Percentiles rank a stretch among this genome's conserved stretches.
phyloP scores from a whole-genome alignment of 2,113 vertebrate genomes.

The Choloepus hoffmanni region DNA sequence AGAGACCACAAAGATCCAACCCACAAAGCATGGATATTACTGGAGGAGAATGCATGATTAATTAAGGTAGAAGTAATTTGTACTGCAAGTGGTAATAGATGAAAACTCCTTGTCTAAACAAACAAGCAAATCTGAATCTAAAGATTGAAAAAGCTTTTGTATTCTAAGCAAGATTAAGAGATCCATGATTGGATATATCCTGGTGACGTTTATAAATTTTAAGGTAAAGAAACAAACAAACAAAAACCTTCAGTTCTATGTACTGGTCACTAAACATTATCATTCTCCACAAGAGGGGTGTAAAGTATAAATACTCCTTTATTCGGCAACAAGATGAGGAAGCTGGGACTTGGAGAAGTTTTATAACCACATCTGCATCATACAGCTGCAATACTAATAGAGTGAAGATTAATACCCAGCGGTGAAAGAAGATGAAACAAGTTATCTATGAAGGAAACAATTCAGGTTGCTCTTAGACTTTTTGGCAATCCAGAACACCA shows the following conservation, averaged over 20 bases:
- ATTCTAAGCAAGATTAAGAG: constrained; percentile 18
- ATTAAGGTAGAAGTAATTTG: neutral
- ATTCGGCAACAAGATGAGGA: neutral
- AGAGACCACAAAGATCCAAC: neutral
- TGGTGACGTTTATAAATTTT: neutral
- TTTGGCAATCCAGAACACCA: neutral
- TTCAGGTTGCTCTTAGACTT: neutral
- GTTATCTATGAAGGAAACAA: neutral
- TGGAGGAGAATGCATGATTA: neutral
- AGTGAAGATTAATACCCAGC: neutral
- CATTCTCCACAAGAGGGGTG: neutral
- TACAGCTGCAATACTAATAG: neutral
- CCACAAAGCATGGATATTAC: neutral
- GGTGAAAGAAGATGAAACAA: neutral
- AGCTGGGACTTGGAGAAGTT: neutral
- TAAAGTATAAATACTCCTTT: neutral
- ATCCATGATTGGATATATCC: neutral
- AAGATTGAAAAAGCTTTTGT: neutral
- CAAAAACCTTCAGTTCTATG: neutral
- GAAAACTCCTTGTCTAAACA: constrained; percentile 46
- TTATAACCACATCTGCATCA: neutral
- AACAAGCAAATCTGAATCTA: neutral
- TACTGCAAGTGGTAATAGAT: neutral
- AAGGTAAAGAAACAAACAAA: neutral
- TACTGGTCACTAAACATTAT: neutral